Evolutionary conservation across 2,888 invertebrate species (phyloP), one percentile per base, ranked within the genome.

Genomic region (Pristionchus fissidentatus): DNA sequence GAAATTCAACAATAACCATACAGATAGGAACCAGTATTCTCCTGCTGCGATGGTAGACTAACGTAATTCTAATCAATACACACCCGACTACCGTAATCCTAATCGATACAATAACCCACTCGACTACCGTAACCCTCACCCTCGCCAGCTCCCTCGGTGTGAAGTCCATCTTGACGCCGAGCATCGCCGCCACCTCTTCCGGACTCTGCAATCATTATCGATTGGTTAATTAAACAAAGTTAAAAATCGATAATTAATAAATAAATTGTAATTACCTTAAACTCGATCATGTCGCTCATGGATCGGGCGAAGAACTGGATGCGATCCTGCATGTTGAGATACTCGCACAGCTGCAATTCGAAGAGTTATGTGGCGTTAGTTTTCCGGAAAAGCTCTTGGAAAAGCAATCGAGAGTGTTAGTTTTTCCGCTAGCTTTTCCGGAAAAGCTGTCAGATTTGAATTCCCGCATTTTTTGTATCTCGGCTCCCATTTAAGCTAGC

Each of bases 281-380:
- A 5, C 8, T 70, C 41, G 70, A 70, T 22, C 70, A 70, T 41
- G 2, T 70, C 70, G 41, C 41, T 70, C 70, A 70, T 70, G 0
- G 26, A n/a, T 22, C 41, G 41, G 7, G 70, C 70, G 70, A 70
- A 70, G 70, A 43, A 70, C 70, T n/a, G n/a, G n/a, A 70, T 70
- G 41, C 70, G 70, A 70, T 70, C 70, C 70, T 38, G n/a, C 70
- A 70, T 70, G 43, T 70, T 70, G 26, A 70, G 70, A 26, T 70
- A 70, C n/a, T 70, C 70, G 70, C 41, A 38, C n/a, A 70, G 70
- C 70, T 70, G 70, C 0, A 55, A 55, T 55, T 55, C n/a, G 15
- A 38, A 66, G 2, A n/a, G n/a, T n/a, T n/a, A n/a, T n/a, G n/a
- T n/a, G n/a, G n/a, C n/a, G n/a, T n/a, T n/a, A n/a, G n/a, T n/a